These are phyloP conservation scores for Eupithecia abbreviata DNA, from an alignment of 2,888 invertebrate species.

Conservation along the genomic window DNA sequence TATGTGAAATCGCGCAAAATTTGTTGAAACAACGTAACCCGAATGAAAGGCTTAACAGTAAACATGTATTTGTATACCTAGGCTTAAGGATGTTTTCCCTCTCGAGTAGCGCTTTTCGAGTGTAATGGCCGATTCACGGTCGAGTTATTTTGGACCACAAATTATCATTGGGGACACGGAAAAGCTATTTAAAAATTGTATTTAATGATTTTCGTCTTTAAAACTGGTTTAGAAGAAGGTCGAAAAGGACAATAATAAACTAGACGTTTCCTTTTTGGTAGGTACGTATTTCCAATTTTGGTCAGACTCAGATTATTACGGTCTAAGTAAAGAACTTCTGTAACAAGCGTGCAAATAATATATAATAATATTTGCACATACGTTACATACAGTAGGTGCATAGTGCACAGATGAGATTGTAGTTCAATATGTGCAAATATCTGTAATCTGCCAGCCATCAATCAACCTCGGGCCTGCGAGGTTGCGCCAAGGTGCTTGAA, in stretches of 20 bases:
- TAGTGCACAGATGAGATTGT: neutral
- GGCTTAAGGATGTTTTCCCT: neutral
- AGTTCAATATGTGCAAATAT: slow-evolving; percentile 2
- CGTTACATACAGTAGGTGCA: neutral
- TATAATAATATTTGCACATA: neutral
- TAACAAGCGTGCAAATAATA: neutral
- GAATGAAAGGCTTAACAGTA: neutral
- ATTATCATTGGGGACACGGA: neutral
- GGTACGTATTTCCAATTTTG: neutral
- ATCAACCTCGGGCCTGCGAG: neutral
- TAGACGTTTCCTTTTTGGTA: neutral
- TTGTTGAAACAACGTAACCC: neutral
- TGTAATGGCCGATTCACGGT: neutral
- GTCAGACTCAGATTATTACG: too few species aligned
- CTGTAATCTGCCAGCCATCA: neutral
- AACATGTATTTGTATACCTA: neutral
- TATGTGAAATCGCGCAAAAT: neutral
- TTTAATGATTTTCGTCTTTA: neutral
- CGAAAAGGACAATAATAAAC: neutral
- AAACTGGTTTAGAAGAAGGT: neutral
- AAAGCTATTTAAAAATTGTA: neutral
- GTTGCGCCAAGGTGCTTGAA: neutral
- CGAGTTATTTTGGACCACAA: neutral
- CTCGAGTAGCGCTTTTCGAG: neutral
- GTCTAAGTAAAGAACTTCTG: neutral